phyloP scores from a whole-genome alignment of 2,113 vertebrate genomes.

The Tor tambroides region DNA sequence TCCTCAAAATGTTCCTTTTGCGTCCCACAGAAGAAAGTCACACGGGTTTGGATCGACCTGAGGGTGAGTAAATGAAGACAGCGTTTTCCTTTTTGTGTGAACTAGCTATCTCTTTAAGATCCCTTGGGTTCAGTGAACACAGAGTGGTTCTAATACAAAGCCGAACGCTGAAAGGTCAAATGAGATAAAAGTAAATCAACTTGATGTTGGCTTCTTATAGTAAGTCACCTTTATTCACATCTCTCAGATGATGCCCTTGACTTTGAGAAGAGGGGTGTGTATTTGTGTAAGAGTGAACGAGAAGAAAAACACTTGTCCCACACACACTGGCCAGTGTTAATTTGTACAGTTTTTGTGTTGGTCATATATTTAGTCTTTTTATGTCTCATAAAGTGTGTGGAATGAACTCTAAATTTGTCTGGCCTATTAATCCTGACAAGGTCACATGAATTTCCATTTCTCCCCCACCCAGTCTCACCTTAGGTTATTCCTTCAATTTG shows the following conservation, averaged over 20 bases:
- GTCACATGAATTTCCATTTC: background rate
- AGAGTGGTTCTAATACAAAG: background rate
- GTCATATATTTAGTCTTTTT: background rate
- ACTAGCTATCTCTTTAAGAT: background rate
- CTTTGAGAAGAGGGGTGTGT: conserved; percentile 9
- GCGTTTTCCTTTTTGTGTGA: background rate
- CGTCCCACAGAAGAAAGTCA: background rate
- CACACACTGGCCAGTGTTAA: background rate
- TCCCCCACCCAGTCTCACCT: background rate
- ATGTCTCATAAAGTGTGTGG: background rate
- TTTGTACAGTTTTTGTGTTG: background rate
- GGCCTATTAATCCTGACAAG: background rate
- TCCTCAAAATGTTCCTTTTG: background rate
- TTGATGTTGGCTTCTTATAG: background rate
- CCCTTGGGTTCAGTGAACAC: conserved; percentile 13
- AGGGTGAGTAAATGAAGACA: background rate
- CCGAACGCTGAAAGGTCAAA: background rate
- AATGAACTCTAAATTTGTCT: background rate
- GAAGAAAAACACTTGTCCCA: background rate
- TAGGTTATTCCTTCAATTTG: background rate
- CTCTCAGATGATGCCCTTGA: conserved; percentile 27
- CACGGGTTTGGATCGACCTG: background rate
- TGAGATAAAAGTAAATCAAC: conserved; percentile 14
- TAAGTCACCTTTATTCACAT: conserved; percentile 6
- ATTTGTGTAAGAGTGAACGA: background rate